These are phyloP conservation scores for Festucalex cinctus DNA, from an alignment of 2,113 vertebrate species.

Conservation along the genomic window DNA sequence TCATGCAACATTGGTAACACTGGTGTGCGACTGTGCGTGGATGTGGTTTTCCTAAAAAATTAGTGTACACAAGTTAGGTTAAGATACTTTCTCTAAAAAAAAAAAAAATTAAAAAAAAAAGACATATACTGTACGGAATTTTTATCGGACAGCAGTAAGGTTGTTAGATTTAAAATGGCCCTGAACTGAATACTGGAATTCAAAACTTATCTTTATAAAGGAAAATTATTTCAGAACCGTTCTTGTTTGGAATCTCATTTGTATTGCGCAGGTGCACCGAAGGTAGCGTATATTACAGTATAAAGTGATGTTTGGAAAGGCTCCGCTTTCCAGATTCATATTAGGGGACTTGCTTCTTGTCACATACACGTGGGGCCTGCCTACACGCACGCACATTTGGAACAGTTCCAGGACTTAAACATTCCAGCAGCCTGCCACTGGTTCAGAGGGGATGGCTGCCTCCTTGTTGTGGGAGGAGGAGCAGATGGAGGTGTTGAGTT, in stretches of 20 bases:
- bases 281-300: background rate
- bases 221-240: too few species aligned
- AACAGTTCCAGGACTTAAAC: slow-evolving; percentile 30
- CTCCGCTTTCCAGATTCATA: background rate
- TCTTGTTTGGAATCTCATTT: background rate
- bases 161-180: too few species aligned
- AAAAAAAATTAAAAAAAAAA: too few species aligned
- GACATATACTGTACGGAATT: too few species aligned
- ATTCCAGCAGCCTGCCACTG: slow-evolving; percentile 30
- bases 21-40: too few species aligned
- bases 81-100: too few species aligned
- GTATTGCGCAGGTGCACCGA: background rate
- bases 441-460: slow-evolving; percentile 28
- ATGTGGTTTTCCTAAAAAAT: too few species aligned
- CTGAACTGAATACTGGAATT: too few species aligned
- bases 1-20: too few species aligned
- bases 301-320: background rate
- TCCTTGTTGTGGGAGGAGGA: slow-evolving; percentile 33
- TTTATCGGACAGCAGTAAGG: too few species aligned
- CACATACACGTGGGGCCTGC: background rate
- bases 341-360: background rate
- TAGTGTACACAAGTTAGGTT: too few species aligned
- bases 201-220: too few species aligned
- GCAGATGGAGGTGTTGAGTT: slow-evolving; percentile 3
- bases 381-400: slow-evolving; percentile 17